These are phyloP conservation scores for Drosophila melanocephala DNA, from an alignment of 2,888 invertebrate genomes.

Conservation along the genomic window DNA sequence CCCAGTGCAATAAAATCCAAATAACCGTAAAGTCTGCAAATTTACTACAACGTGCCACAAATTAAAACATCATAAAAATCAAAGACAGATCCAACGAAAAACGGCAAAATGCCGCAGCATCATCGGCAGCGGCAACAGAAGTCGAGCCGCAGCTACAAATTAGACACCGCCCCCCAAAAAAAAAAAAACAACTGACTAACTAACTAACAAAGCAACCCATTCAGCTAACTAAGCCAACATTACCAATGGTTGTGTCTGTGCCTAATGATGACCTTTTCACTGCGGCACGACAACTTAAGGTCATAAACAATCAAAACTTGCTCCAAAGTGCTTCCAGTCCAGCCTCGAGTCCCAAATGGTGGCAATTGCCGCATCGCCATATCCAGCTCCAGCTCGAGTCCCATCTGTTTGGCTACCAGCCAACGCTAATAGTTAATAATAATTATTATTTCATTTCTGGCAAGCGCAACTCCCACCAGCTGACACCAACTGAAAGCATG, in stretches of 20 bases:
- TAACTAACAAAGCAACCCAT: constrained; percentile 29
- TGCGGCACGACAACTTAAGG: constrained; percentile 83
- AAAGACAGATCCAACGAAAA: constrained; percentile 62
- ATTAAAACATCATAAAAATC: constrained; percentile 80
- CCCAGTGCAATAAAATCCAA: constrained; percentile 21
- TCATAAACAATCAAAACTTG: constrained; percentile 83
- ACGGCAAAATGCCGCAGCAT: constrained; percentile 55
- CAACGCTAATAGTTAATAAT: constrained; percentile 81
- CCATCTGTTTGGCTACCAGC: constrained; percentile 64
- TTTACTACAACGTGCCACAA: constrained; percentile 75
- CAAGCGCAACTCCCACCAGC: constrained; percentile 79
- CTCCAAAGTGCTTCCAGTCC: constrained; percentile 36
- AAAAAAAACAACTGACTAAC: constrained; percentile 34
- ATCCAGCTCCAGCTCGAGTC: constrained; percentile 16
- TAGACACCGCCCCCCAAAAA: constrained; percentile 71
- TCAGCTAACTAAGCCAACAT: constrained; percentile 59
- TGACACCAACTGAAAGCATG: constrained; percentile 78
- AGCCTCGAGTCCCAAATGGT: constrained; percentile 48
- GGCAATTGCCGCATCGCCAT: constrained; percentile 68
- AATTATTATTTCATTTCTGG: constrained; percentile 83
- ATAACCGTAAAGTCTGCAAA: constrained; percentile 45
- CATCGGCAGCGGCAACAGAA: constrained; percentile 59
- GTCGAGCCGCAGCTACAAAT: constrained; percentile 69
- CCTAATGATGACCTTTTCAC: constrained; percentile 83
- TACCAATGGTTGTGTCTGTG: constrained; percentile 44